Conservation (phyloP, 2,113 vertebrate genomes). For the Leucopsar rothschildi region DNA sequence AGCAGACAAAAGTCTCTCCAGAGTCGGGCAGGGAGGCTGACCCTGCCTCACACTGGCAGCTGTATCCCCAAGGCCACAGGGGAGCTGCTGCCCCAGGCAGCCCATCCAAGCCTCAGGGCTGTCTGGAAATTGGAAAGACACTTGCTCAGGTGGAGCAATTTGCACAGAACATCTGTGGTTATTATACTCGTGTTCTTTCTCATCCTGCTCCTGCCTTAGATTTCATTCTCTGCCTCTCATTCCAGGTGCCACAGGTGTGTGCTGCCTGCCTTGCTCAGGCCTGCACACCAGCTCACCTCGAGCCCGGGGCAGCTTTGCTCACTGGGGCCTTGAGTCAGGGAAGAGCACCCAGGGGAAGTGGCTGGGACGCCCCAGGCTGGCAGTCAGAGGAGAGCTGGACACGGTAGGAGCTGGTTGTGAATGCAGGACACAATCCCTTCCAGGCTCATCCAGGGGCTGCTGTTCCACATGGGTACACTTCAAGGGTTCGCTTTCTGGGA, state of each 20-base stretch:
- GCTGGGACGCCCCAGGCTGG: background rate
- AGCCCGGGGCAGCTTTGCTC: background rate
- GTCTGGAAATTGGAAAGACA: background rate
- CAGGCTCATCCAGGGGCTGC: background rate
- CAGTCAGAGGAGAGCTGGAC: background rate
- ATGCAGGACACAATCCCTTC: background rate
- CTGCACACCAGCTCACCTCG: background rate
- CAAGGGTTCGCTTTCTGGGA: background rate
- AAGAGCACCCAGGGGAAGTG: background rate
- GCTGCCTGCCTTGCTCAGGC: background rate
- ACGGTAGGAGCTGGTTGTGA: fast-evolving
- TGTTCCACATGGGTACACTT: fast-evolving
- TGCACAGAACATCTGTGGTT: background rate
- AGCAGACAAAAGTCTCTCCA: background rate
- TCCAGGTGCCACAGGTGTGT: fast-evolving
- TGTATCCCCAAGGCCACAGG: background rate
- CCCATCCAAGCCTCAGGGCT: background rate
- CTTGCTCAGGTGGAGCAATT: background rate
- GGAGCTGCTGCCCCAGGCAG: background rate
- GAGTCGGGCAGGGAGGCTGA: background rate
- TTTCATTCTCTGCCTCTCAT: fast-evolving
- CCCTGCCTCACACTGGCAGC: background rate
- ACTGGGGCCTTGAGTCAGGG: background rate
- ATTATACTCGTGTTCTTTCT: background rate
- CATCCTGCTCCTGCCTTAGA: background rate